Base-by-base conservation (phyloP, 2,113 vertebrate species). In the Scomber scombrus region DNA sequence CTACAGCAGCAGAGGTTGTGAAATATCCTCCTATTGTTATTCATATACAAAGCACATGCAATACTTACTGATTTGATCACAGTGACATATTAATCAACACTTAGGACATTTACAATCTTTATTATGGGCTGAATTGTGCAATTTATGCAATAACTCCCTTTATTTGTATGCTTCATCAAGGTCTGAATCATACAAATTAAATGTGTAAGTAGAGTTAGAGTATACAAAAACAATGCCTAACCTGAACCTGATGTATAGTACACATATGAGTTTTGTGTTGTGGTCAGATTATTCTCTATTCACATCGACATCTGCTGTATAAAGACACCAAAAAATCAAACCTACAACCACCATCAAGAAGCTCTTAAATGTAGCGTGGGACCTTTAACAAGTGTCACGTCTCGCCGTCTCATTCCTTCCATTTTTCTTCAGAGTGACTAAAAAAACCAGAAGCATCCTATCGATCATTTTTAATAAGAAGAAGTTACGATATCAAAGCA, bases 1-100 rank as follows among this genome's bases (percentile, higher is more conserved):
- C n/a, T 19, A 10, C 50, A 47, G 49, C 45, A 26, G 3, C 21
- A 11, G 45, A 34, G 34, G 26, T 74, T 82, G 71, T 75, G 78
- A 87, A 84, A 89, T 60, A 50, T 55, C 62, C 71, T 68, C 47
- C 47, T 65, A 15, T 70, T 71, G 57, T 80, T 64, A 15, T 79
- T 71, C 16, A 31, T 11, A 47, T 67, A 67, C 57, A 46, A 26
- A 68, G 29, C 23, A 19, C 40, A 50, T 54, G 29, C 75, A 40
- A 10, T 15, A 55, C 4, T 49, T 61, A 11, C 15, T 64, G 64
- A 76, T 82, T 23, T 78, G 47, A 78, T 62, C 7, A 0, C 75
- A 69, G 19, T 3, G 6, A 63, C 21, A 80, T 65, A 85, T 75
- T 71, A 15, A 6, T 29, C n/a, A 64, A 3, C 21, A 40, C 34